These are phyloP conservation scores for Neotoma lepida DNA, from an alignment of 2,113 vertebrate species.

Conservation along the genomic window DNA sequence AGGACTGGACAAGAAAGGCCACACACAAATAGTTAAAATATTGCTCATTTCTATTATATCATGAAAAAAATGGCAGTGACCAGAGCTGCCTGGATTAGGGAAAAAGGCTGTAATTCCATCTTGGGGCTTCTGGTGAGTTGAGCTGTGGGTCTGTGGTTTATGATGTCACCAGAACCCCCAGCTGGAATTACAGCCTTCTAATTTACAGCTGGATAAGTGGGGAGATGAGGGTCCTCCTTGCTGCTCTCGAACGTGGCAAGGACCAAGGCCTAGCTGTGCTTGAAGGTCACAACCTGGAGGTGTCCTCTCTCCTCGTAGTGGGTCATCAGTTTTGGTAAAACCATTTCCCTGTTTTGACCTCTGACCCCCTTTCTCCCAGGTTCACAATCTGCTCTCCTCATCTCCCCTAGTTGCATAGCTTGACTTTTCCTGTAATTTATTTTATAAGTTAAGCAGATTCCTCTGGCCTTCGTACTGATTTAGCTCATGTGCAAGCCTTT, in stretches of 20 bases:
- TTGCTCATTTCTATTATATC: slow-evolving; percentile 61
- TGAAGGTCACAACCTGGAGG: not conserved
- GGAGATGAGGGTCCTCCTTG: slow-evolving; percentile 32
- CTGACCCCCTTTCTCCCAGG: not conserved
- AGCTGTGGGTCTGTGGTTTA: slow-evolving; percentile 78
- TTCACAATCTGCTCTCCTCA: not conserved
- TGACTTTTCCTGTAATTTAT: slow-evolving; percentile 50
- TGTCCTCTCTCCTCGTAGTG: too few relatives aligned
- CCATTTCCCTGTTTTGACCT: not conserved
- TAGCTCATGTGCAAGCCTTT: slow-evolving; percentile 29
- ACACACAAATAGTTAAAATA: slow-evolving; percentile 59
- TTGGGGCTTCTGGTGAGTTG: slow-evolving; percentile 75
- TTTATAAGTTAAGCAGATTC: slow-evolving; percentile 15
- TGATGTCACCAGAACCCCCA: slow-evolving; percentile 77
- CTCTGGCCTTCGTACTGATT: not conserved
- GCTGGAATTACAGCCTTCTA: slow-evolving; percentile 71
- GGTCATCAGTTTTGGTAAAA: not conserved
- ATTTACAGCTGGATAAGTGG: slow-evolving; percentile 31
- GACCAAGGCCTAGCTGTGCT: not conserved
- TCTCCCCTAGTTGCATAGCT: not conserved
- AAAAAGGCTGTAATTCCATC: slow-evolving; percentile 80
- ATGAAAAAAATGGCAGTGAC: slow-evolving; percentile 68
- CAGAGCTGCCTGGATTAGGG: slow-evolving; percentile 76
- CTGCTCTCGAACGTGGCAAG: not conserved
- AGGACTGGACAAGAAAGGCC: not conserved